These are phyloP conservation scores for Carterocephalus palaemon DNA, from an alignment of 2,888 invertebrate genomes.

Conservation along the genomic window DNA sequence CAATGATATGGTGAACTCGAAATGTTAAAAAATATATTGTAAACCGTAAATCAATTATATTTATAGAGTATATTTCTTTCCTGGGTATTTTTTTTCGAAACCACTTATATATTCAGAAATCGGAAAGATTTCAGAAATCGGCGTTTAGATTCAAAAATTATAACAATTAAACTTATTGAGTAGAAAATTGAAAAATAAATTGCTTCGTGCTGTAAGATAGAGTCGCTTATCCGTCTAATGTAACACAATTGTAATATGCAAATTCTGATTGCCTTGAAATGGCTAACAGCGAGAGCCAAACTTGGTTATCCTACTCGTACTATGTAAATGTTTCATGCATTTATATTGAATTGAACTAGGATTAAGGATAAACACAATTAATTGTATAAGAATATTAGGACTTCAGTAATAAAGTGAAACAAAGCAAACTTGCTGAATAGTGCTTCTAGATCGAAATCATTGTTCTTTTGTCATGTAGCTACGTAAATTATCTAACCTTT, in stretches of 20 bases:
- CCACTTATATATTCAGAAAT: too few relatives aligned
- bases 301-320: slow-evolving; percentile 11
- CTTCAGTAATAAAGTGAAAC: too few relatives aligned
- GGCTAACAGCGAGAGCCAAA: slow-evolving; percentile 22
- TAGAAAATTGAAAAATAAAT: slow-evolving; percentile 1
- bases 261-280: slow-evolving; percentile 22
- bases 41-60: too few relatives aligned
- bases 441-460: too few relatives aligned
- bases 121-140: too few relatives aligned
- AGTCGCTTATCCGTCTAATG: slow-evolving; percentile 23
- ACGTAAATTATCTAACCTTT: slow-evolving; percentile 8
- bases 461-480: slow-evolving; percentile 4
- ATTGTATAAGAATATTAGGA: not conserved
- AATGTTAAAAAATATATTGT: too few relatives aligned
- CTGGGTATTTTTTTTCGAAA: too few relatives aligned
- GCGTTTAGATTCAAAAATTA: too few relatives aligned
- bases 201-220: slow-evolving; percentile 3
- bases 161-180: too few relatives aligned
- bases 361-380: slow-evolving; percentile 1
- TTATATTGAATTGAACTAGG: slow-evolving; percentile 10
- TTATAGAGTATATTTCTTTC: too few relatives aligned
- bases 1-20: too few relatives aligned
- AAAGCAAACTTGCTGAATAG: not conserved
- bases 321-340: slow-evolving; percentile 17
- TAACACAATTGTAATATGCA: slow-evolving; percentile 24